Evolutionary conservation across 2,888 invertebrate genomes (phyloP), one percentile per base, ranked within the genome.

Genomic region (Temnothorax ravouxi): DNA sequence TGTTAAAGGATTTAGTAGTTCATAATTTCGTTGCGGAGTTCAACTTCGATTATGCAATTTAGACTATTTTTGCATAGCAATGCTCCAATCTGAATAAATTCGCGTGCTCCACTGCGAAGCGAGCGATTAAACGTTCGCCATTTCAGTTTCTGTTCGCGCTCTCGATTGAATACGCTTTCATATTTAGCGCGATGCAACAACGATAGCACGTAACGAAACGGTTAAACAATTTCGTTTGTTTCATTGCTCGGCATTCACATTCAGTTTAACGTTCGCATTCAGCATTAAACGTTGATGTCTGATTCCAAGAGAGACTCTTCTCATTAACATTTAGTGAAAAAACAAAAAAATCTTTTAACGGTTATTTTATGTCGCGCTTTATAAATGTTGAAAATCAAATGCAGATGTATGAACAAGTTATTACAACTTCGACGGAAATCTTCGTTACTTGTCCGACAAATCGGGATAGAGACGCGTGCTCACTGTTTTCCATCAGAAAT

Each of bases 1-100:
- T 13, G 38, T 52, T 69, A 67, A 76, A 44, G 15, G 50, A 56
- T 8, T 71, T 34, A 56, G 44, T 15, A 72, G 38, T 56, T 77
- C 3, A 13, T 34, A 21, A 71, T 56, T 59, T 34, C 18, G 44
- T 72, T 79, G 29, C 54, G 56, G 15, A 72, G 25, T 52, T 34
- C 15, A 41, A 61, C 41, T 66, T 66, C 15, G 64, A 66, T 66
- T 69, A 54, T 71, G 34, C 34, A 29, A 76, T 66, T 56, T 56
- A 72, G 56, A 72, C 21, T 69, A 56, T 25, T 79, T 79, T 72
- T 72, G 56, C 74, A 72, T 56, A 72, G 54, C 44, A 54, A 72
- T 54, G 74, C 11, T 34, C 18, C 56, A 72, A 79, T 79, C 67
- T 72, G 79, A 79, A 79, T 79, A 71, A 79, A 79, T 72, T 79